Conservation (phyloP, 2,113 vertebrate genomes). For the Jaculus jaculus region DNA sequence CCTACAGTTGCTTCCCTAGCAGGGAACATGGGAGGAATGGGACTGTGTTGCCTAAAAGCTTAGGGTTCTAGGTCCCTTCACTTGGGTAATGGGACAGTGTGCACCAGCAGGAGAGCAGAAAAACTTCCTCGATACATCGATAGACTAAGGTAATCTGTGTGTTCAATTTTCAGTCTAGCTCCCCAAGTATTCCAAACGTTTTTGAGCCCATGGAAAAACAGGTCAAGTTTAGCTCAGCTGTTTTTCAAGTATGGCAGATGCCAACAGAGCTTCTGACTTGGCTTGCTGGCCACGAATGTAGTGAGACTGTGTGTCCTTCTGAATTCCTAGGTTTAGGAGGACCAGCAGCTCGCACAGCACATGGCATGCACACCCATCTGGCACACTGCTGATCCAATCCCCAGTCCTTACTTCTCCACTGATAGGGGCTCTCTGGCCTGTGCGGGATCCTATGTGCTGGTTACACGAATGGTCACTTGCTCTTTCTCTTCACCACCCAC, state of each 20-base stretch:
- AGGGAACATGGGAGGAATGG: neutral
- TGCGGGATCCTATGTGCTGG: neutral
- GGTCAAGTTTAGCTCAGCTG: neutral
- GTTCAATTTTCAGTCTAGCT: neutral
- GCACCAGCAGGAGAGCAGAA: neutral
- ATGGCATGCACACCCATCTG: rapidly evolving
- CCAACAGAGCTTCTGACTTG: neutral
- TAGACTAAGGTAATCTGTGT: neutral
- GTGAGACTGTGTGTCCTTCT: neutral
- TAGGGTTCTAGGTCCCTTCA: neutral
- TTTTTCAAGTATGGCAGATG: neutral
- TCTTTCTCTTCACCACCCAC: neutral
- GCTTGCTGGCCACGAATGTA: neutral
- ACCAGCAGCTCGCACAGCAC: neutral
- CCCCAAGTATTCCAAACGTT: neutral
- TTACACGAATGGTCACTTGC: too few species aligned
- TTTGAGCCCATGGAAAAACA: neutral
- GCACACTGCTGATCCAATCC: neutral
- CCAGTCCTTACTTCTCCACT: neutral
- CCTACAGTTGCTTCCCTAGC: neutral
- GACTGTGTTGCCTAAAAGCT: neutral
- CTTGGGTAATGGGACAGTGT: neutral
- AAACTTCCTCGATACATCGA: neutral
- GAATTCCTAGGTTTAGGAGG: neutral
- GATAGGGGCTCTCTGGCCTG: neutral